A percentile compares a stretch with the other conserved stretches of the same genome.
These are phyloP conservation scores for Ischnura elegans DNA, from an alignment of 2,888 invertebrate genomes.

Conservation along the genomic window DNA sequence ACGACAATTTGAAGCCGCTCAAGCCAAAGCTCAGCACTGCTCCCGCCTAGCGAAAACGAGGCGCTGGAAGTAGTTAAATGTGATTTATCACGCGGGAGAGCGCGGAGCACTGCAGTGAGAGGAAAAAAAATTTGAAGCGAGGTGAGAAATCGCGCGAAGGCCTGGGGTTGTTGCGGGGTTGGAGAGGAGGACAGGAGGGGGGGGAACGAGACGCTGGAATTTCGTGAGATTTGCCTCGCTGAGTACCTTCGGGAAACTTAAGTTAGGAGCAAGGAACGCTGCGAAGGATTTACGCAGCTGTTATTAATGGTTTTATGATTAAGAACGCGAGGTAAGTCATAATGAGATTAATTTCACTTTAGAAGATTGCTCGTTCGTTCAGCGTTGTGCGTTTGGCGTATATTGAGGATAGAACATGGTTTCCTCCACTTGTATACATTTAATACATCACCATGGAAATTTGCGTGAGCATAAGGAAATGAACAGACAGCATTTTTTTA, in stretches of 20 bases:
- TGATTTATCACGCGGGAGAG: neutral
- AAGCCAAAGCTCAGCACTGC: neutral
- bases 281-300: neutral
- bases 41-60: neutral
- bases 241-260: neutral
- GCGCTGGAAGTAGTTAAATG: neutral
- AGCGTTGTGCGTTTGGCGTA: neutral
- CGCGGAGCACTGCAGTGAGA: neutral
- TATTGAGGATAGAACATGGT: no score
- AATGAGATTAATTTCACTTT: neutral
- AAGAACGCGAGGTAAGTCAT: neutral
- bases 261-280: neutral
- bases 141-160: neutral
- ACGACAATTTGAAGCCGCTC: neutral
- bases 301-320: constrained; percentile 22
- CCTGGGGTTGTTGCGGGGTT: no score
- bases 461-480: no score
- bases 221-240: neutral
- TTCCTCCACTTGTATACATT: no score
- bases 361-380: neutral
- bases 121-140: neutral
- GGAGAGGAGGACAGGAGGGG: neutral
- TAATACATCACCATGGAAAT: no score
- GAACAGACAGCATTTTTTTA: no score
- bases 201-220: neutral